phyloP scores from a whole-genome alignment of 2,113 vertebrate genomes.

The Hemibagrus wyckioides region DNA sequence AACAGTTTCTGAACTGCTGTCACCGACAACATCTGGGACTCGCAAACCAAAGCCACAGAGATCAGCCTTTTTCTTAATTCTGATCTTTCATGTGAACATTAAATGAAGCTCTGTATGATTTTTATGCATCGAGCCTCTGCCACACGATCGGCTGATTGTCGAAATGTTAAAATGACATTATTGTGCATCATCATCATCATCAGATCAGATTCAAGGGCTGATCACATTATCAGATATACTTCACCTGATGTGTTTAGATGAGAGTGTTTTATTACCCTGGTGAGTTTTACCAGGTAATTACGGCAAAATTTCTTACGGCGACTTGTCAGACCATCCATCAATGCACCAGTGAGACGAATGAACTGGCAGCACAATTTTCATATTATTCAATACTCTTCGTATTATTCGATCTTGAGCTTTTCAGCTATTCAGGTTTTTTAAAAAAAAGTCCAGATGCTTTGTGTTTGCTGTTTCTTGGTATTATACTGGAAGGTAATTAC shows the following conservation, averaged over 20 bases:
- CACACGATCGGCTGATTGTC: background rate
- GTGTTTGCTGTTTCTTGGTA: background rate
- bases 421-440: background rate
- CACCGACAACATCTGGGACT: no score
- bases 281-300: background rate
- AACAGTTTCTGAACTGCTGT: no score
- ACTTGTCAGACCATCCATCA: background rate
- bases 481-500: background rate
- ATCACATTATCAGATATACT: background rate
- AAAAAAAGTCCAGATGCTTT: background rate
- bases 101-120: no score
- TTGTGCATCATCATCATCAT: background rate
- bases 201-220: background rate
- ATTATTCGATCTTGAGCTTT: background rate
- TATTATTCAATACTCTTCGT: no score
- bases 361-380: background rate
- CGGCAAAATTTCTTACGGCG: background rate
- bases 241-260: background rate
- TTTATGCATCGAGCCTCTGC: no score
- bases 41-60: no score
- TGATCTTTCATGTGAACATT: no score
- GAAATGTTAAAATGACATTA: background rate
- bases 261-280: background rate
- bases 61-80: no score
- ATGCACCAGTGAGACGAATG: background rate